phyloP scores from a whole-genome alignment of 2,113 vertebrate species.

The Willisornis vidua region DNA sequence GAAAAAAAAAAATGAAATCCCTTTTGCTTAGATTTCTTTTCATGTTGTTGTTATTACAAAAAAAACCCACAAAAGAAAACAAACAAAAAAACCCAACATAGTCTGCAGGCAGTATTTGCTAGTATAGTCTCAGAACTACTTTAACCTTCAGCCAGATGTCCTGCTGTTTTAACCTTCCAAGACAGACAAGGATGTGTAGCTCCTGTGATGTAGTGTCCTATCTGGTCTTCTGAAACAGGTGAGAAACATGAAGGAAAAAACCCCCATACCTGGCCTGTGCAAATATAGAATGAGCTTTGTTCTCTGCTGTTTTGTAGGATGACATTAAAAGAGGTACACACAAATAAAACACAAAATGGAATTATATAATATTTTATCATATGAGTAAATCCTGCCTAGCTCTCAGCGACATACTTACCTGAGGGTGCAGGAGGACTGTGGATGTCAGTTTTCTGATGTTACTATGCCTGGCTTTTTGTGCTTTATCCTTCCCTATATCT shows the following conservation, averaged over 20 bases:
- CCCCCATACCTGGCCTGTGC: neutral
- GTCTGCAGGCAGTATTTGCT: neutral
- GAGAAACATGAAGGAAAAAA: neutral
- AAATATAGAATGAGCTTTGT: neutral
- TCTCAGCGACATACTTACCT: neutral
- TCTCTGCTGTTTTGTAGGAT: neutral
- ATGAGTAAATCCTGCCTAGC: neutral
- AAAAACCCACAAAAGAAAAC: accelerated
- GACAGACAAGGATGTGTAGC: neutral
- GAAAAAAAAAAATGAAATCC: neutral
- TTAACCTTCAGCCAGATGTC: conserved; percentile 19
- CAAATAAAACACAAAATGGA: neutral
- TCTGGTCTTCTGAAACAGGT: neutral
- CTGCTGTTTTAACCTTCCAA: neutral
- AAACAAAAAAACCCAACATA: neutral
- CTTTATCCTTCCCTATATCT: neutral
- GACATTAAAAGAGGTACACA: neutral
- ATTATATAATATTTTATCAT: neutral
- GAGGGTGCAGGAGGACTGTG: neutral
- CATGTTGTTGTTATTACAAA: neutral
- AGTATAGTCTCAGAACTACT: neutral
- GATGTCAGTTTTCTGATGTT: neutral
- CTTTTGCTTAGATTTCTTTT: neutral
- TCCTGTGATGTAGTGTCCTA: neutral
- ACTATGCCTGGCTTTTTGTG: neutral